Percentiles rank a stretch among this genome's conserved stretches.
Evolutionary conservation across 2,113 vertebrate species (phyloP).

Genomic region (Spheniscus mendiculus): DNA sequence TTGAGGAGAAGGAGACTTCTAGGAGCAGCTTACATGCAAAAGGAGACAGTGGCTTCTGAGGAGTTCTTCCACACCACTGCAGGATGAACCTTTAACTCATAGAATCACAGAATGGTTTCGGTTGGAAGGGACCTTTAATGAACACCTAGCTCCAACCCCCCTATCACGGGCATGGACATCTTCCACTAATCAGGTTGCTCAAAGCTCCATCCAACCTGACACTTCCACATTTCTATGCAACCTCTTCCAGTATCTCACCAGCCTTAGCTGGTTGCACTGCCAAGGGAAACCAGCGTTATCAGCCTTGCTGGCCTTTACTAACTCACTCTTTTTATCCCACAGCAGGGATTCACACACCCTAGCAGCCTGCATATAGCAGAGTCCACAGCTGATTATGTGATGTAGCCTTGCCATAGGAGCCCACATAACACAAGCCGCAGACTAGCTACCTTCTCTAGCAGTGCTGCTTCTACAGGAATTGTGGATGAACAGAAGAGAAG

Average conservation of each 20-base stretch:
- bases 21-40: background rate
- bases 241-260: background rate
- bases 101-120: background rate
- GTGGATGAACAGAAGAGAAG: background rate
- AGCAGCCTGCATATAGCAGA: background rate
- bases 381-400: background rate
- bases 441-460: too few species aligned
- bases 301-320: background rate
- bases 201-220: background rate
- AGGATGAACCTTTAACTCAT: background rate
- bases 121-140: background rate
- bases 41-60: background rate
- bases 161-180: background rate
- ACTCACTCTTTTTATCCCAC: background rate
- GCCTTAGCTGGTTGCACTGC: background rate
- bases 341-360: background rate
- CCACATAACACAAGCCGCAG: background rate
- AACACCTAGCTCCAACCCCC: background rate
- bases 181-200: background rate
- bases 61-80: background rate
- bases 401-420: background rate
- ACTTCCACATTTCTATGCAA: background rate
- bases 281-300: background rate
- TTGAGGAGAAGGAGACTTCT: background rate
- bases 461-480: background rate